Conservation (phyloP, 1,140 invertebrate genomes). For the Cherax destructor region DNA sequence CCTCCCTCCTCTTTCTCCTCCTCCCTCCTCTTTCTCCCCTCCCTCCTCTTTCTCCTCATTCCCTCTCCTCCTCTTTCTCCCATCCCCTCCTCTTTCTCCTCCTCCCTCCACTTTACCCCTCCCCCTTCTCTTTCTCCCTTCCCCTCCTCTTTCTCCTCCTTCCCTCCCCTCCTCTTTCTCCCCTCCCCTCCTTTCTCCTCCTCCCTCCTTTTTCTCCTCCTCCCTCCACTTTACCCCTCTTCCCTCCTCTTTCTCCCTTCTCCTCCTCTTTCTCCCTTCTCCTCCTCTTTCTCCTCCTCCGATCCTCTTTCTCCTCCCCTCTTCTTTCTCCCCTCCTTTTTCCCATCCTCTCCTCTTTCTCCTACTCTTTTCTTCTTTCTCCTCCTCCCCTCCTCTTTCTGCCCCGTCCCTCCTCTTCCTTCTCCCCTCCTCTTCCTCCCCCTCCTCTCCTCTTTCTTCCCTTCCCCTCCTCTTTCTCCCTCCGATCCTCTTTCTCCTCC, state of each 20-base stretch:
- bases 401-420: too few relatives aligned
- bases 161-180: too few relatives aligned
- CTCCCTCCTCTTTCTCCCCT: neutral
- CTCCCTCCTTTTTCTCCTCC: too few relatives aligned
- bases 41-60: neutral
- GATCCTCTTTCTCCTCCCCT: neutral
- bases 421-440: too few relatives aligned
- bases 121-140: neutral
- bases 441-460: neutral
- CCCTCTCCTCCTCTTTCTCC: neutral
- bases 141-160: too few relatives aligned
- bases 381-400: neutral
- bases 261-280: too few relatives aligned
- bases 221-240: too few relatives aligned
- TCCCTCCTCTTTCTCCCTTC: too few relatives aligned
- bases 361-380: neutral
- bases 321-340: neutral
- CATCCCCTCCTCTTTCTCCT: neutral
- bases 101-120: neutral
- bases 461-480: neutral
- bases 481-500: too few relatives aligned
- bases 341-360: neutral
- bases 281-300: neutral
- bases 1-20: too few relatives aligned
- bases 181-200: too few relatives aligned